These are phyloP conservation scores for Ormyrus labotus DNA, from an alignment of 2,888 invertebrate genomes.

Conservation along the genomic window DNA sequence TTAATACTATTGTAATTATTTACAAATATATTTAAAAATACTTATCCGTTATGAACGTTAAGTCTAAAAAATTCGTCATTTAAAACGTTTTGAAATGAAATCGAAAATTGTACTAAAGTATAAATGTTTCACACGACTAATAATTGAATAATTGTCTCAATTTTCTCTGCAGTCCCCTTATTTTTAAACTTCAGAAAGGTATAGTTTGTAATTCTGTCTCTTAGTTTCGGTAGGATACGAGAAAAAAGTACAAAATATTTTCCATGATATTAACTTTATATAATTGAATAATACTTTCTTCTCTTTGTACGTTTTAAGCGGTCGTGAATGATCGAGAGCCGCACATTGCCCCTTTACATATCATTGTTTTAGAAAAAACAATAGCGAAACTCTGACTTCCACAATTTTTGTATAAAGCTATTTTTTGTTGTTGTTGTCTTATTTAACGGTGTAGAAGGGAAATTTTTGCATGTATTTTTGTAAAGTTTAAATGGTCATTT, in stretches of 20 bases:
- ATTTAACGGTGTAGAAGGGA: background rate
- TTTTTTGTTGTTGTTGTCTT: slow-evolving; percentile 4
- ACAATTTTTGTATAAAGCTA: slow-evolving; percentile 28
- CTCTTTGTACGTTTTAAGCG: slow-evolving; percentile 10
- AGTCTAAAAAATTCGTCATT: background rate
- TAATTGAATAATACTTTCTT: slow-evolving; percentile 35
- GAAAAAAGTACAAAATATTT: slow-evolving; percentile 50
- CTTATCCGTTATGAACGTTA: slow-evolving; percentile 5
- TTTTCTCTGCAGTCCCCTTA: background rate
- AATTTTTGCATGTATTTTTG: slow-evolving; percentile 5
- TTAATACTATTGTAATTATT: slow-evolving; percentile 16
- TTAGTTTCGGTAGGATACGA: slow-evolving; percentile 30
- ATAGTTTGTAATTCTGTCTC: slow-evolving; percentile 12
- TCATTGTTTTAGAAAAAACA: slow-evolving; percentile 31
- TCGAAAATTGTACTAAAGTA: background rate
- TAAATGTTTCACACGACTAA: slow-evolving; percentile 17
- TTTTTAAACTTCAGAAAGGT: slow-evolving; percentile 19
- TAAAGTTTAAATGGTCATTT: slow-evolving; percentile 26
- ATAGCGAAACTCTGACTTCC: slow-evolving; percentile 40
- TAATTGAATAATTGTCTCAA: slow-evolving; percentile 2
- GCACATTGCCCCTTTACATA: slow-evolving; percentile 35
- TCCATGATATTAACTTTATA: slow-evolving; percentile 34
- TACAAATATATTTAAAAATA: slow-evolving; percentile 18
- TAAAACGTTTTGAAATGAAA: slow-evolving; percentile 9
- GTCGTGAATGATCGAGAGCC: slow-evolving; percentile 6